Conservation (phyloP, 1,140 invertebrate species). For the Zeugodacus cucurbitae region DNA sequence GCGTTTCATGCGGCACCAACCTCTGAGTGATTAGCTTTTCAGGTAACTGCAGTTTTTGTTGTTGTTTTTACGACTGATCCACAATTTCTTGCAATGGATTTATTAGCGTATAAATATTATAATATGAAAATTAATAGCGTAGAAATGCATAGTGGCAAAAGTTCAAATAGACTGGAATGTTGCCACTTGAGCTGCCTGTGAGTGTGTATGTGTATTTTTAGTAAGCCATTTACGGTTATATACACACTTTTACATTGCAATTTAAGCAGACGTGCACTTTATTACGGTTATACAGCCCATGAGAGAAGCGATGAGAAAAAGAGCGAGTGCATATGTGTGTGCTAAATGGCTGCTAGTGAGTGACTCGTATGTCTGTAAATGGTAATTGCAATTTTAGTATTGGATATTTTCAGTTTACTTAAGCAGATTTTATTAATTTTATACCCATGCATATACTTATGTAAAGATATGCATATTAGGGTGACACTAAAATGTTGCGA, state of each 20-base stretch:
- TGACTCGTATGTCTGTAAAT: not conserved
- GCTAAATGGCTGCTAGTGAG: not conserved
- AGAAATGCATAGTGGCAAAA: not conserved
- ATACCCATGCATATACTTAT: too few species aligned
- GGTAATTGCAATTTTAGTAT: not conserved
- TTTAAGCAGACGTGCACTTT: not conserved
- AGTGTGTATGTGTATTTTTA: too few species aligned
- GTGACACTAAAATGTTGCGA: too few species aligned
- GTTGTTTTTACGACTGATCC: not conserved
- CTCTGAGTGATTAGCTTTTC: not conserved
- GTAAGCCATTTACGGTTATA: too few species aligned
- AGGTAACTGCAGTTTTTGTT: not conserved
- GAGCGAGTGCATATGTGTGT: too few species aligned
- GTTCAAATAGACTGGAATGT: slow-evolving; percentile 14
- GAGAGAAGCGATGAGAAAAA: not conserved
- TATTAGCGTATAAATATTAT: not conserved
- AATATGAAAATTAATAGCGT: not conserved
- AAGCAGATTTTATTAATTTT: not conserved
- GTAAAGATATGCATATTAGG: too few species aligned
- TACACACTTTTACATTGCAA: not conserved
- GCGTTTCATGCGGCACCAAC: not conserved
- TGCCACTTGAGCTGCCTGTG: not conserved
- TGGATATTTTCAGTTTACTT: not conserved
- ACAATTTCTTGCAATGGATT: not conserved
- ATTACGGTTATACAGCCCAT: not conserved